Conservation (phyloP, 2,888 invertebrate species). For the Amorpha juglandis region DNA sequence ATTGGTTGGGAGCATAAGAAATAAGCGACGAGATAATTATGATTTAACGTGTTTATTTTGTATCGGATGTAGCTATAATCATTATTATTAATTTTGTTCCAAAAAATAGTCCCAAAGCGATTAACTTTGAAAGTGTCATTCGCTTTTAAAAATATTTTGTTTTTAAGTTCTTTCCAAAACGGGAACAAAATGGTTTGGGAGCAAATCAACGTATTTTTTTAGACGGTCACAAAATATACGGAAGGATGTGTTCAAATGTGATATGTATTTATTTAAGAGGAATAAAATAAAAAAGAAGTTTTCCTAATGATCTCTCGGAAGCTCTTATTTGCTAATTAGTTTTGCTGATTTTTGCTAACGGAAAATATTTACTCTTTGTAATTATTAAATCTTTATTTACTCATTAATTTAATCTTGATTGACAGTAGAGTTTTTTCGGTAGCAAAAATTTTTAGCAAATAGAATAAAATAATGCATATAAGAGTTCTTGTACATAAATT, state of each 20-base stretch:
- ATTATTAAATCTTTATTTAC: background rate
- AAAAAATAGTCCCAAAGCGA: slow-evolving; percentile 21
- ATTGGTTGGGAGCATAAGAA: background rate
- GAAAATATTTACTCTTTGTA: slow-evolving; percentile 28
- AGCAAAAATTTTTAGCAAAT: slow-evolving; percentile 41
- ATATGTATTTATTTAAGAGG: slow-evolving; percentile 80
- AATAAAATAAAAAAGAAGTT: slow-evolving; percentile 73
- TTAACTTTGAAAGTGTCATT: slow-evolving; percentile 6
- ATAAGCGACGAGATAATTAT: background rate
- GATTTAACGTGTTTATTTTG: slow-evolving; percentile 21
- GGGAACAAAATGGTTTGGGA: slow-evolving; percentile 27
- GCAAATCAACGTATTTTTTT: slow-evolving; percentile 34
- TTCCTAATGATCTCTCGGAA: slow-evolving; percentile 83
- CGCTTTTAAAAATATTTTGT: slow-evolving; percentile 20
- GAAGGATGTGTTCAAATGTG: slow-evolving; percentile 84
- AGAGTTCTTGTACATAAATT: slow-evolving; percentile 82
- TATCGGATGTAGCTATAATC: background rate
- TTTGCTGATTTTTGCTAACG: slow-evolving; percentile 50
- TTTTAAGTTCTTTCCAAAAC: slow-evolving; percentile 17
- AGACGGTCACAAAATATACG: slow-evolving; percentile 62
- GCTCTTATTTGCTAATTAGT: slow-evolving; percentile 73
- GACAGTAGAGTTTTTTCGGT: slow-evolving; percentile 34
- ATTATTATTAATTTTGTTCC: slow-evolving; percentile 7
- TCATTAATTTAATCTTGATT: background rate
- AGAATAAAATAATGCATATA: slow-evolving; percentile 51